Base-by-base conservation (phyloP, 1,140 invertebrate genomes). In the Dinothrombium tinctorium region DNA sequence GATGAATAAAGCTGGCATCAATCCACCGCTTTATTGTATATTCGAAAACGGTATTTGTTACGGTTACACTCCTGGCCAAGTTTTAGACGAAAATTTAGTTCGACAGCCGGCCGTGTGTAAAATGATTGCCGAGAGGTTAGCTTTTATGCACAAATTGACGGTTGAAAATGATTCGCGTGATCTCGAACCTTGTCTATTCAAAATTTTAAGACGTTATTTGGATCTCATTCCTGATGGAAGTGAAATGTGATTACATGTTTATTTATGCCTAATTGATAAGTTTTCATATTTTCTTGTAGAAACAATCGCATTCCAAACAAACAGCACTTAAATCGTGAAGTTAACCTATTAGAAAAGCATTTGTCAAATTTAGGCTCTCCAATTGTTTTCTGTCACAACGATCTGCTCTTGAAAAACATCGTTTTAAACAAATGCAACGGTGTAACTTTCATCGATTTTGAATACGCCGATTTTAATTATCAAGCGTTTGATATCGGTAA, bases 381-480 rank as follows among this genome's bases (percentile, higher is more conserved):
- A n/a, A 57, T 89, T 44, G 87, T 94, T 17, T 92, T 94, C 62
- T 76, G 77, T 56, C 92, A 99, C 64, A 99, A 99, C 64, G 92
- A 99, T 66, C 68, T 96, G 41, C 65, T 98, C 47, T 63, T 94
- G 43, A 80, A 73, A 51, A 99, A 99, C 63, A 73, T 98, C 42
- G 72, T 98, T 39, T 76, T 76, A 53, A 71, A 81, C 52, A 23
- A 36, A 11, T 12, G 17, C 12, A 29, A 26, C 50, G 50, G 50
- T 42, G 72, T 95, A 3, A 73, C 72, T 17, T 96, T 98, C 56
- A 98, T 98, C 51, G 92, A 98, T 61, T 96, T 83, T 60, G 92
- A 98, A 59, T 98, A 98, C 62, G 78, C 80, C 6, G 75, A 69
- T 43, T 74, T 74, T 51, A 98, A 96, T 62, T 90, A 82, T 62